Conservation (phyloP, 53 echinoderm and acorn worm genomes). For the Actinopyga echinites region DNA sequence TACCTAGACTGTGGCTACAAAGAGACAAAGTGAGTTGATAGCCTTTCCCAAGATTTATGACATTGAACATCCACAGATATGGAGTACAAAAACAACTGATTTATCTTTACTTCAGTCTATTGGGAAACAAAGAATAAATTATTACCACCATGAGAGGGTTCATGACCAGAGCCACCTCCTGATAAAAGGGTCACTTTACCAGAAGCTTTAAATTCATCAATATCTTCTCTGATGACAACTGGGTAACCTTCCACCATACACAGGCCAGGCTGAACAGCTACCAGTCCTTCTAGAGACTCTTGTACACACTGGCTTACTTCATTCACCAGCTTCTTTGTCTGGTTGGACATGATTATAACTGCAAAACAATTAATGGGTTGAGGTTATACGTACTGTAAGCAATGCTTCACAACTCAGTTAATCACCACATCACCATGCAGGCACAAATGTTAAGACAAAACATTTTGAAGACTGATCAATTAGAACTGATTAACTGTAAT, state of each 20-base stretch:
- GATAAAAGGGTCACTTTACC: conserved; percentile 74
- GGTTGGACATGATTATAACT: conserved; percentile 18
- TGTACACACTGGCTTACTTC: conserved; percentile 56
- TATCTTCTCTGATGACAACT: conserved; percentile 70
- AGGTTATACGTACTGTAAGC: no score
- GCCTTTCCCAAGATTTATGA: no score
- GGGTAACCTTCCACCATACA: conserved; percentile 57
- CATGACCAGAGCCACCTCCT: conserved; percentile 82
- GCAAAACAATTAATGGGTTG: neutral
- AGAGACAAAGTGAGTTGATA: no score
- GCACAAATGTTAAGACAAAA: neutral
- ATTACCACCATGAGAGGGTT: conserved; percentile 83
- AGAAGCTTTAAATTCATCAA: conserved; percentile 47
- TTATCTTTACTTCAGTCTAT: neutral
- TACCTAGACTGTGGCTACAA: no score
- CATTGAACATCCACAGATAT: no score
- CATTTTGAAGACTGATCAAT: no score
- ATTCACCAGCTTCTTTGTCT: conserved; percentile 71
- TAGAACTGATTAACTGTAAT: no score
- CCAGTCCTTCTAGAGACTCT: conserved; percentile 68
- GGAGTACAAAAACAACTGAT: neutral
- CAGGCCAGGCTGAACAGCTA: conserved; percentile 63
- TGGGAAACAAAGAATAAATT: neutral
- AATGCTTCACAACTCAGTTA: no score
- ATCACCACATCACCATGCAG: no score